Conservation (phyloP, 2,888 invertebrate species). For the Noctua fimbriata region DNA sequence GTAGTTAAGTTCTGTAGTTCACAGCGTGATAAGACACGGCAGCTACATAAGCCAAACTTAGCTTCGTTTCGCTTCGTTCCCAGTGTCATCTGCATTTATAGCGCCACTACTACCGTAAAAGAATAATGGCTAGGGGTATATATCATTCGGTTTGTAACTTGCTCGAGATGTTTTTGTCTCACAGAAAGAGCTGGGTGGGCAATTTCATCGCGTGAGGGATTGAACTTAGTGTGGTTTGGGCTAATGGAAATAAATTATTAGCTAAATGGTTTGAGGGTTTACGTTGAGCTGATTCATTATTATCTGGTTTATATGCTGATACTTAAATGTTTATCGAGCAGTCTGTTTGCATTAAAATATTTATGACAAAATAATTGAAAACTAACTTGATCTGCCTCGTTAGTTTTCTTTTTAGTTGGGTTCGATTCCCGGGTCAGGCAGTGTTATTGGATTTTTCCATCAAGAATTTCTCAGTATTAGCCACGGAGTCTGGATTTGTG, state of each 20-base stretch:
- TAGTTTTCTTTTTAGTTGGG: too few species aligned
- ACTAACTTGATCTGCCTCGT: neutral
- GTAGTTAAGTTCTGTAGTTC: neutral
- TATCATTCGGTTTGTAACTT: conserved; percentile 37
- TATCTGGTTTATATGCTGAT: neutral
- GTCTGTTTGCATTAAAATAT: neutral
- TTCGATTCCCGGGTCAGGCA: too few species aligned
- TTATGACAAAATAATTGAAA: neutral
- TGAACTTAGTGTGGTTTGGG: conserved; percentile 18
- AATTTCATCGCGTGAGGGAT: conserved; percentile 1
- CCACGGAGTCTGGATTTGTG: too few species aligned
- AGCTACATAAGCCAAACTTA: neutral
- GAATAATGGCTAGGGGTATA: conserved; percentile 43
- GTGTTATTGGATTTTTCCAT: too few species aligned
- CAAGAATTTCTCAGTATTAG: too few species aligned
- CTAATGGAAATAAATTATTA: conserved; percentile 39
- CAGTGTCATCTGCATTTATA: conserved; percentile 12
- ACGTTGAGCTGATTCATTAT: conserved; percentile 1
- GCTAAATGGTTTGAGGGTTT: neutral
- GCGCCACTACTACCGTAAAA: conserved; percentile 31
- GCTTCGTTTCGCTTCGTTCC: neutral
- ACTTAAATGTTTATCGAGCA: neutral
- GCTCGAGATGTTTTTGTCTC: conserved; percentile 30
- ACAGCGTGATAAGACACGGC: neutral
- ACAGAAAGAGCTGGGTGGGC: neutral